phyloP scores from a whole-genome alignment of 2,888 invertebrate genomes.

The Xanthia icteritia region DNA sequence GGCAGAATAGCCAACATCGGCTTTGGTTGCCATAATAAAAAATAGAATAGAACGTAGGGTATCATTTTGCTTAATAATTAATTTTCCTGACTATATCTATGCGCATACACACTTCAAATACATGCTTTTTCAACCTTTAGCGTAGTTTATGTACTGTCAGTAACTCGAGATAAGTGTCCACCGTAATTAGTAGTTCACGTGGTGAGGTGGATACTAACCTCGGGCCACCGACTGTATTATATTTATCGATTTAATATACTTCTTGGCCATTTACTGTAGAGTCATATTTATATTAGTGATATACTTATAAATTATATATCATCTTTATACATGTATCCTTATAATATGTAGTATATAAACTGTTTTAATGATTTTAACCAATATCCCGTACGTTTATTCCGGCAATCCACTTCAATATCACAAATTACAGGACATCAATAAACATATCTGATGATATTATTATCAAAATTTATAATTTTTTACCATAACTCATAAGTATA shows the following conservation, averaged over 20 bases:
- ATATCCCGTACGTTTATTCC: conserved; percentile 6
- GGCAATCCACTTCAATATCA: not conserved
- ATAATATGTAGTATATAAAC: conserved; percentile 45
- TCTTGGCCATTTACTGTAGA: conserved; percentile 58
- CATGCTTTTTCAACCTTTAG: conserved; percentile 10
- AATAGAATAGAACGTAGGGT: not conserved
- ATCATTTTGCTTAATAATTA: not conserved
- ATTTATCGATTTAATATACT: conserved; percentile 37
- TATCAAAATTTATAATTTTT: conserved; percentile 18
- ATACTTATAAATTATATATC: conserved; percentile 31
- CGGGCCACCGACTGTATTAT: not conserved
- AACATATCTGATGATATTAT: conserved; percentile 42
- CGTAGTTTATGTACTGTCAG: conserved; percentile 8
- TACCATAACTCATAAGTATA: not conserved
- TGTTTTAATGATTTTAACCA: conserved; percentile 26
- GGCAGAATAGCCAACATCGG: not conserved
- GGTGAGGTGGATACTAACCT: not conserved
- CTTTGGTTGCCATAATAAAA: not conserved
- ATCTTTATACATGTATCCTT: conserved; percentile 46
- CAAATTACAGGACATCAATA: conserved; percentile 1
- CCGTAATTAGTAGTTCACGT: too few relatives aligned
- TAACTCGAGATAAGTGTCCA: not conserved
- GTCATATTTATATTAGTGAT: conserved; percentile 27
- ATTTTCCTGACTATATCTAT: not conserved
- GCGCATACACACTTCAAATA: conserved; percentile 1